Percentiles rank a stretch among this genome's conserved stretches.
phyloP scores from a whole-genome alignment of 2,113 vertebrate species.

The Phoenicopterus ruber region DNA sequence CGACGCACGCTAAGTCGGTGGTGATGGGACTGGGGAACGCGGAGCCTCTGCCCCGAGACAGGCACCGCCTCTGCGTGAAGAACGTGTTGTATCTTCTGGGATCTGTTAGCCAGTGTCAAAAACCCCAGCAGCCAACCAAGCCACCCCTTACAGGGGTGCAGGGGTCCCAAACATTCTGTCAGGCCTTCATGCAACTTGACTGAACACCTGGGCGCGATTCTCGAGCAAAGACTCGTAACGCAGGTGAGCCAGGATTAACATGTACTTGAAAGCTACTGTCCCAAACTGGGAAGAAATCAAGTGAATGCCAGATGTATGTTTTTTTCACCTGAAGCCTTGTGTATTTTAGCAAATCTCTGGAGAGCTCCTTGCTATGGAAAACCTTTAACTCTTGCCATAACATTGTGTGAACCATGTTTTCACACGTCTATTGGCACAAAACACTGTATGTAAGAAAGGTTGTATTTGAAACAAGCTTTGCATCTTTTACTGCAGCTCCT shows the following conservation, averaged over 20 bases:
- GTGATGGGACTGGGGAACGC: background rate
- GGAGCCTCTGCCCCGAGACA: background rate
- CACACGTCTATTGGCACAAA: background rate
- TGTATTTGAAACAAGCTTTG: background rate
- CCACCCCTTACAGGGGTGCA: too few relatives aligned
- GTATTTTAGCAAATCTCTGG: background rate
- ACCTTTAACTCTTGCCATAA: background rate
- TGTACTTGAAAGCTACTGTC: background rate
- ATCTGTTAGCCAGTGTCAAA: background rate
- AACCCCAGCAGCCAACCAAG: background rate
- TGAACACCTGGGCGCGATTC: background rate
- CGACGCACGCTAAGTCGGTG: background rate
- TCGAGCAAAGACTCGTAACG: background rate
- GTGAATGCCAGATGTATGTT: background rate
- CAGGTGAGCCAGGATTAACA: background rate
- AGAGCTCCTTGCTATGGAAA: background rate
- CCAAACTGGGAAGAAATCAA: background rate
- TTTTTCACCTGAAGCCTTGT: background rate
- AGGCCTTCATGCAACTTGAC: background rate
- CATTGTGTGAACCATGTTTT: background rate
- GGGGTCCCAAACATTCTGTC: background rate
- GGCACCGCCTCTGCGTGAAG: accelerated
- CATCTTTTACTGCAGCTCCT: background rate
- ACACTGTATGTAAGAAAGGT: background rate
- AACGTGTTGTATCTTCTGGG: background rate